These are phyloP conservation scores for Procavia capensis DNA, from an alignment of 2,113 vertebrate species.

Conservation along the genomic window DNA sequence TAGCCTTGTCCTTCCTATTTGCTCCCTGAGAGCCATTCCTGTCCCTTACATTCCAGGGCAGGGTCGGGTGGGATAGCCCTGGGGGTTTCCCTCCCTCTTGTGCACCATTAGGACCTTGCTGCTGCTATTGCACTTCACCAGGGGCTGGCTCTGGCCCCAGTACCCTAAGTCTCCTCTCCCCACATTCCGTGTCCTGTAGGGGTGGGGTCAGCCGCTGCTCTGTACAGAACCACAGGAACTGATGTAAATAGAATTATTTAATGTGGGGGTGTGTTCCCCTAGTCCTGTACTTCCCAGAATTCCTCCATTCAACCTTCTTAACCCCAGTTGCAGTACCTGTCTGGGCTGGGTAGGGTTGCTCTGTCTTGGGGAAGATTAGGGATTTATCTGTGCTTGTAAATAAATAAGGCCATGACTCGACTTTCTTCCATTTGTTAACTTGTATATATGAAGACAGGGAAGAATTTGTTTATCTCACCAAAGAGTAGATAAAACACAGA, in stretches of 20 bases:
- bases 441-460: slow-evolving; percentile 10
- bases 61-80: slow-evolving; percentile 75
- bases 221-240: slow-evolving; percentile 81
- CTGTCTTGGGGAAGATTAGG: slow-evolving; percentile 64
- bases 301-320: slow-evolving; percentile 51
- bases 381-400: slow-evolving; percentile 82
- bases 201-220: slow-evolving; percentile 78
- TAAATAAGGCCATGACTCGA: slow-evolving; percentile 78
- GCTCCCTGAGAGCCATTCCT: slow-evolving; percentile 77
- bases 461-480: neutral
- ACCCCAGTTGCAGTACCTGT: slow-evolving; percentile 50
- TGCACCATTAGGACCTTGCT: slow-evolving; percentile 82
- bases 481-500: slow-evolving; percentile 73
- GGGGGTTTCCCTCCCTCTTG: slow-evolving; percentile 64
- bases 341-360: slow-evolving; percentile 68
- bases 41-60: slow-evolving; percentile 83
- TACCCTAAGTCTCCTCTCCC: slow-evolving; percentile 65
- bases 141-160: slow-evolving; percentile 64
- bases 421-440: slow-evolving; percentile 61
- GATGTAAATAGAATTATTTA: slow-evolving; percentile 82
- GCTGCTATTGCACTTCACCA: slow-evolving; percentile 77
- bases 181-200: slow-evolving; percentile 72
- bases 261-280: slow-evolving; percentile 76
- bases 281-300: slow-evolving; percentile 45
- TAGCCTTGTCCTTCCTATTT: slow-evolving; percentile 68